phyloP scores from a whole-genome alignment of 2,113 vertebrate genomes.

The Tenrec ecaudatus region DNA sequence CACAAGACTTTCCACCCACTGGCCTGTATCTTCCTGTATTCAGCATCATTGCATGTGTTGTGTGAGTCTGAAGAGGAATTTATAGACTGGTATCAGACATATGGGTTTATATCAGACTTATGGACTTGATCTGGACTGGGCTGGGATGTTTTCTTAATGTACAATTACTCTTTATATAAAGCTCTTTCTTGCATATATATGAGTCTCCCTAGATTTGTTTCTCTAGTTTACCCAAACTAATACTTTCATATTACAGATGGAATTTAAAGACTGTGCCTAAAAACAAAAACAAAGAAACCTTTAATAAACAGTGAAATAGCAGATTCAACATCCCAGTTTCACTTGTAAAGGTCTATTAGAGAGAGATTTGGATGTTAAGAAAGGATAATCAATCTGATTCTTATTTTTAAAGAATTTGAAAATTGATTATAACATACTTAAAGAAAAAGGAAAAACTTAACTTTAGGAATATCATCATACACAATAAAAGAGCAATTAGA shows the following conservation, averaged over 20 bases:
- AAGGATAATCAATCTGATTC: background rate
- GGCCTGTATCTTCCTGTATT: too few species aligned
- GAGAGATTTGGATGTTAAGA: constrained; percentile 55
- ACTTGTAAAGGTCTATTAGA: constrained; percentile 28
- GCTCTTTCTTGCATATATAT: too few species aligned
- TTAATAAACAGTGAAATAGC: constrained; percentile 63
- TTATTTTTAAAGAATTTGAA: constrained; percentile 52
- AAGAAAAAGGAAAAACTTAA: constrained; percentile 37
- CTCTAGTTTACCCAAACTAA: too few species aligned
- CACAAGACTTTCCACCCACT: too few species aligned
- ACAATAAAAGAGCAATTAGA: constrained; percentile 10
- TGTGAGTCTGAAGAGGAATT: too few species aligned
- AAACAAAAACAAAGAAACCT: constrained; percentile 74
- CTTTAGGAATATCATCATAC: constrained; percentile 11
- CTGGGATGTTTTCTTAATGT: too few species aligned
- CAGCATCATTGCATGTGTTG: too few species aligned
- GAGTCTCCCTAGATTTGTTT: too few species aligned
- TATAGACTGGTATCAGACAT: too few species aligned
- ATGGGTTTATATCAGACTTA: too few species aligned
- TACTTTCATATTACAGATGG: constrained; percentile 85
- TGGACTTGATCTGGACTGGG: too few species aligned
- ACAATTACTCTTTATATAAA: too few species aligned
- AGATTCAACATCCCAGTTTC: constrained; percentile 63
- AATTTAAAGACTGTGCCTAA: constrained; percentile 83
- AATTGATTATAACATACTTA: background rate